These are phyloP conservation scores for Ceratina australensis DNA, from an alignment of 1,140 invertebrate species.

Conservation along the genomic window DNA sequence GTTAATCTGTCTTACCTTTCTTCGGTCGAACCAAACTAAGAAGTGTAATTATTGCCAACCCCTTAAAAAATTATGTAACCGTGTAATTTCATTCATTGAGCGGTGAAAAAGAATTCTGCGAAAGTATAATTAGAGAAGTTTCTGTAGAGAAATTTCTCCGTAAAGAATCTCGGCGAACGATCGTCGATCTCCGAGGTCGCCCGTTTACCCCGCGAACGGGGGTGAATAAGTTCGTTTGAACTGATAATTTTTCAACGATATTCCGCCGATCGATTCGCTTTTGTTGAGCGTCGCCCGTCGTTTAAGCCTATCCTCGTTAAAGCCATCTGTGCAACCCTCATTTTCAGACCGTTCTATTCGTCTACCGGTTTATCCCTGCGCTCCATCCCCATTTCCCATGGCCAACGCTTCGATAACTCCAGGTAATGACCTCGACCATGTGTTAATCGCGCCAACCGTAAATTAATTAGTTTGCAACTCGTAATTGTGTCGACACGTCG, in stretches of 20 bases:
- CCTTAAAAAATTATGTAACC: neutral
- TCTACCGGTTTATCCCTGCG: neutral
- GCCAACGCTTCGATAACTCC: conserved; percentile 23
- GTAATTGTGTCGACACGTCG: conserved; percentile 30
- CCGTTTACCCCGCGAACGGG: neutral
- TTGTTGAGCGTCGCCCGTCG: conserved; percentile 1
- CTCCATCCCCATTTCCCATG: neutral
- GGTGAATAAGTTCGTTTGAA: neutral
- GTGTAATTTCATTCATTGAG: neutral
- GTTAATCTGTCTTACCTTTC: neutral
- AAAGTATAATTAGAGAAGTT: neutral
- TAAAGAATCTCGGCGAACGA: neutral
- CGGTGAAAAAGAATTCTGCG: neutral
- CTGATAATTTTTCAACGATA: neutral
- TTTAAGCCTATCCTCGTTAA: neutral
- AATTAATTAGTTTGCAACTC: conserved; percentile 49
- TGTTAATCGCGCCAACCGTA: conserved; percentile 44
- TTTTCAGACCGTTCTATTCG: conserved; percentile 1
- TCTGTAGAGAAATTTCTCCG: neutral
- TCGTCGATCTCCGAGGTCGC: neutral
- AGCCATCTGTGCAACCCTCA: too few species aligned
- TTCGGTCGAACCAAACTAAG: neutral
- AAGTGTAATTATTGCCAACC: conserved; percentile 12
- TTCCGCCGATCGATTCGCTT: neutral
- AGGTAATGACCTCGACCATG: conserved; percentile 39